These are phyloP conservation scores for Tupiocoris notatus DNA, from an alignment of 2,888 invertebrate genomes.

Conservation along the genomic window DNA sequence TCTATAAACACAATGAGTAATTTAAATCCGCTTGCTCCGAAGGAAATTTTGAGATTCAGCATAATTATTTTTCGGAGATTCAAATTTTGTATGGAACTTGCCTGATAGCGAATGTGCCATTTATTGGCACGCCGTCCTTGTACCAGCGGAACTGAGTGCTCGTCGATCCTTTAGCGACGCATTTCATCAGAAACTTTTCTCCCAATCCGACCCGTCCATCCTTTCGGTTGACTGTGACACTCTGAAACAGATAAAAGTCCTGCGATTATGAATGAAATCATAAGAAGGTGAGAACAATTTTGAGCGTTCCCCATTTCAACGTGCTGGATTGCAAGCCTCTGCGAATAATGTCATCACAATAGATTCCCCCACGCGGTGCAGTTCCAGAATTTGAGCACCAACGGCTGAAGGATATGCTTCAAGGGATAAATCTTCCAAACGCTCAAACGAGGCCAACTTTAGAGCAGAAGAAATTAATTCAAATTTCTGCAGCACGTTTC, in stretches of 20 bases:
- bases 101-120: conserved; percentile 73
- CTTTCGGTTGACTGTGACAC: conserved; percentile 51
- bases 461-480: no score
- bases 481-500: no score
- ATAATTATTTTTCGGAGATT: background rate
- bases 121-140: conserved; percentile 74
- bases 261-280: background rate
- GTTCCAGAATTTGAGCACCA: no score
- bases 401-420: no score
- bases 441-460: no score
- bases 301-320: no score
- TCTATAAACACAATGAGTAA: conserved; percentile 55
- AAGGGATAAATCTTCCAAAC: no score
- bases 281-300: no score
- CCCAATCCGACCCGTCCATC: conserved; percentile 61
- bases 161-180: conserved; percentile 74
- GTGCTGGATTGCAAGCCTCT: no score
- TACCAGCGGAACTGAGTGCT: conserved; percentile 75
- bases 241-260: conserved; percentile 50
- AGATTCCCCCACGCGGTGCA: no score
- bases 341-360: no score
- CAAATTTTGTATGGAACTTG: conserved; percentile 52
- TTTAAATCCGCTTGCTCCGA: background rate
- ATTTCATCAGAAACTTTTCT: conserved; percentile 74
- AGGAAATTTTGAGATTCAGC: no score